Evolutionary conservation across 2,888 invertebrate genomes (phyloP), one percentile per base, ranked within the genome.

Genomic region (Orthosia gothica): DNA sequence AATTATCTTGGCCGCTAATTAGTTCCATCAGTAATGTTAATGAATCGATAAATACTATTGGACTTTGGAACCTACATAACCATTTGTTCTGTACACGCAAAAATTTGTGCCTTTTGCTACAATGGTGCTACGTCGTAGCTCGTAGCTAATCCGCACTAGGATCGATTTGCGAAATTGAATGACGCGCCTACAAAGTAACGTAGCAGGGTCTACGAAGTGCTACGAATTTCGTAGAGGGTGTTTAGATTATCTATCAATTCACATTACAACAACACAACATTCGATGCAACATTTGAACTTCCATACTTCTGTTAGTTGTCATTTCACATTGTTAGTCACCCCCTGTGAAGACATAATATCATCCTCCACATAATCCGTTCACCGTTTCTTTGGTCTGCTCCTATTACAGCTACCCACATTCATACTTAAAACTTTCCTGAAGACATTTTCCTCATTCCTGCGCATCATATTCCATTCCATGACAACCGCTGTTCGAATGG

Each of bases 111-210:
- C 20, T 16, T 32, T 7, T 64, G 55, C 49, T 23, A 47, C 20
- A 50, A 49, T 57, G 57, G 20, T 47, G 57, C 76, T 78, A 78
- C 68, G 81, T n/a, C 76, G 82, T 78, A 78, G 82, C 57, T 18
- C 49, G 62, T 76, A 67, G 67, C 81, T 63, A 57, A 78, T 68
- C 16, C 20, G 52, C 54, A 4, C 13, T 11, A 1, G 20, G 45
- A 81, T 20, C 12, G 13, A 74, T 78, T 75, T 62, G 76, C 76
- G 23, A 75, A 77, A 55, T 61, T 62, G 5, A 52, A 26, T 18
- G 40, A 32, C 61, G 49, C 13, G 49, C 26, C 20, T 59, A 55
- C 18, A 16, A 40, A 23, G 32, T 62, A 20, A 40, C 81, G 63
- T 80, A 76, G 74, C 74, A 62, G 16, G 23, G 57, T 73, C 72